Base-by-base conservation (phyloP, 2,113 vertebrate species). In the Seriola rivoliana region DNA sequence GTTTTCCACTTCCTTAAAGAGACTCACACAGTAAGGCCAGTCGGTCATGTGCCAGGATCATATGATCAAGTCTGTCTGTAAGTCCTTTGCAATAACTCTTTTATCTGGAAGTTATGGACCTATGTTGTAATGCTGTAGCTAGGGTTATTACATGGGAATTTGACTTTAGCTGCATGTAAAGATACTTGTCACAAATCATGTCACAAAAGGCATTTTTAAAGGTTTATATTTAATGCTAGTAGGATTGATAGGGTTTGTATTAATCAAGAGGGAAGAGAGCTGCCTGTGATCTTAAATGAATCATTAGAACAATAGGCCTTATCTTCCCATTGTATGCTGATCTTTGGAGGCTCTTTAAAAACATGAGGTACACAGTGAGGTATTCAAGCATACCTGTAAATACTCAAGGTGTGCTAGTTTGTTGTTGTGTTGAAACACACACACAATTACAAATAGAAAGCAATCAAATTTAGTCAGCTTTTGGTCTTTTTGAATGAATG, bases 1-100 rank as follows among this genome's bases (percentile, higher is more conserved):
- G 21, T 93, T 92, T 93, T 91, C 85, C 91, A 95, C 92, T 95
- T 95, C 95, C 94, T 91, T 54, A 92, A 88, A 79, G 71, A 75
- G 29, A 29, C 29, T 72, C 55, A 71, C 62, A 67, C 11, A 65
- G 63, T 55, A 32, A 54, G 67, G 67, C 72, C 79, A 84, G 71
- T 23, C 57, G 79, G 92, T 94, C 94, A 95, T 94, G 91, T 91
- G 94, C 85, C 57, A 36, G 19, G 40, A 77, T 94, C 94, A 95
- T 94, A 93, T 95, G 94, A 95, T 72, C 57, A 73, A 59, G 59
- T 82, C 60, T 79, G 59, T 80, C 78, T 80, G 69, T 59, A 34
- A 42, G 9, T 68, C 38, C 32, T 21, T 60, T 13, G 21, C 34
- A n/a, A 8, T 14, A 63, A 11, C 44, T 52, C 19, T 11, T 55